Conservation (phyloP, 2,113 vertebrate genomes). For the Meles meles region DNA sequence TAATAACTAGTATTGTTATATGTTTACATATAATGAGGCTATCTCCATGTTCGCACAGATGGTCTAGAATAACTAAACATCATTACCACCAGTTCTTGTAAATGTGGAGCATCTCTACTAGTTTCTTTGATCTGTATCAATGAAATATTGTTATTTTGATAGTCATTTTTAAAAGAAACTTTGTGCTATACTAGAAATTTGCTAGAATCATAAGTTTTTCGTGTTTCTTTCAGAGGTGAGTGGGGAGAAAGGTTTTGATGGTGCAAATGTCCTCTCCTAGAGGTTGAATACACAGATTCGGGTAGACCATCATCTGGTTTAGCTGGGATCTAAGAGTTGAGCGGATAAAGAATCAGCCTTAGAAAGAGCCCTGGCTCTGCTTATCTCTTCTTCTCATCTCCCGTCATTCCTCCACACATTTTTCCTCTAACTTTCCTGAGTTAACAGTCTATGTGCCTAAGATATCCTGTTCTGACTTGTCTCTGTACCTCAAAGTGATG, state of each 20-base stretch:
- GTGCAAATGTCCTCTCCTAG: neutral
- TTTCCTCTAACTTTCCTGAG: neutral
- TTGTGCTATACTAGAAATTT: neutral
- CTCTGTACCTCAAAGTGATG: neutral
- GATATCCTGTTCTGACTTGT: neutral
- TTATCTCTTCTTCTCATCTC: neutral
- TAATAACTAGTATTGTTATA: constrained; percentile 64
- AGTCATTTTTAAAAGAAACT: constrained; percentile 22
- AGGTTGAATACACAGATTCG: neutral
- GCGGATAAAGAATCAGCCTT: neutral
- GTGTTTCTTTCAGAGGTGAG: neutral
- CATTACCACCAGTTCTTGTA: constrained; percentile 1
- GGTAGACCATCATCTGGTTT: neutral
- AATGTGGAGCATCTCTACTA: neutral
- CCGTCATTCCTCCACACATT: neutral
- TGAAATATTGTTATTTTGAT: constrained; percentile 45
- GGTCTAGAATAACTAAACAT: constrained; percentile 15
- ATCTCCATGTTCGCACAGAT: constrained; percentile 57
- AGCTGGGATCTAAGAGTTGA: neutral
- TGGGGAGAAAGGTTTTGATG: neutral
- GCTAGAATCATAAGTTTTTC: neutral
- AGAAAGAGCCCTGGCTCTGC: neutral
- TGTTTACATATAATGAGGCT: constrained; percentile 66
- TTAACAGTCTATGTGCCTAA: neutral
- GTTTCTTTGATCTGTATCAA: constrained; percentile 34